Conservation (phyloP, 2,797 vertebrate species). For the Apodemus agrarius region DNA sequence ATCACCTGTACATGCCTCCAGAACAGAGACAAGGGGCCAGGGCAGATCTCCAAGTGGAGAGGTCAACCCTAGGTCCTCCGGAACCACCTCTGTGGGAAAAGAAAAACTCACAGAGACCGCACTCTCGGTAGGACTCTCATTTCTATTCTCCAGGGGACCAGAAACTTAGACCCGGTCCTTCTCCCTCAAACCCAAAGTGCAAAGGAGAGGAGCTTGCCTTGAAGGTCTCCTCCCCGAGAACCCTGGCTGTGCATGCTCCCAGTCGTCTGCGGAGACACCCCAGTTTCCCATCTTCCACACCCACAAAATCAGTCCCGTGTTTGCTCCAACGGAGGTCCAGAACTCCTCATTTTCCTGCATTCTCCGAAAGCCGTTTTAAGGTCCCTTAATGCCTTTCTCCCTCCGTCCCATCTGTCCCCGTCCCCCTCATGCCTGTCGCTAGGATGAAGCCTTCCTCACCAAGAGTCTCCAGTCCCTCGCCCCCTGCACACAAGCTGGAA, state of each 20-base stretch:
- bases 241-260: not conserved
- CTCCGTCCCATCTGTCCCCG: not conserved
- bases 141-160: not conserved
- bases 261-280: not conserved
- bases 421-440: not conserved
- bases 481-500: slow-evolving; percentile 75
- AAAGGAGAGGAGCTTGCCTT: not conserved
- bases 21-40: slow-evolving; percentile 86
- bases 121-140: slow-evolving; percentile 57
- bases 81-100: slow-evolving; percentile 46
- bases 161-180: not conserved
- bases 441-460: slow-evolving; percentile 72
- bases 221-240: not conserved
- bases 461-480: slow-evolving; percentile 38
- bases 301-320: not conserved
- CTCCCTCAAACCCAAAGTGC: not conserved
- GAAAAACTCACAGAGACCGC: slow-evolving; percentile 50
- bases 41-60: slow-evolving; percentile 48
- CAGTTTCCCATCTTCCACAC: not conserved
- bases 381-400: not conserved
- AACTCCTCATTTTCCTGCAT: not conserved
- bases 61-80: not conserved
- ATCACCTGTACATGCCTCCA: slow-evolving; percentile 96
- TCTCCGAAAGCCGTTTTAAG: not conserved
- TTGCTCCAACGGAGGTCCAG: not conserved